Evolutionary conservation across 1,140 invertebrate species (phyloP).

Genomic region (Carposina sasakii): DNA sequence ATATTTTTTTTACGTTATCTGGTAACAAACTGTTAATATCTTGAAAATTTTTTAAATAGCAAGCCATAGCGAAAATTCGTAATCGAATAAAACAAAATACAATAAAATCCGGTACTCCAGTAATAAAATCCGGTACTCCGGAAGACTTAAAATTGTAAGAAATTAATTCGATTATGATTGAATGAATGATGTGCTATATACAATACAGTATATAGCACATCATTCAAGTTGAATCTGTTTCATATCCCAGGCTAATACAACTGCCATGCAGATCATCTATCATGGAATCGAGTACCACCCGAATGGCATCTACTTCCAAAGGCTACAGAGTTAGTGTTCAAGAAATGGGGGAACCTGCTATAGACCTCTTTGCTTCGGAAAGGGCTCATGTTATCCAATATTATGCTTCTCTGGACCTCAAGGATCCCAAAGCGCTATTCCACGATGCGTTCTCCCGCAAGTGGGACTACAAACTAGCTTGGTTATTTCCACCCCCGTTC

Average conservation of each 20-base stretch:
- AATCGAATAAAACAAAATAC: too few species aligned
- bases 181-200: too few species aligned
- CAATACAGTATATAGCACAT: too few species aligned
- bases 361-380: slow-evolving; percentile 10
- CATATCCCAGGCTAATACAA: slow-evolving; percentile 18
- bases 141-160: too few species aligned
- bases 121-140: too few species aligned
- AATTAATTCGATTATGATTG: too few species aligned
- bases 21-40: too few species aligned
- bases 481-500: slow-evolving; percentile 11
- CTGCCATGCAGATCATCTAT: slow-evolving; percentile 25
- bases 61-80: too few species aligned
- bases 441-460: slow-evolving; percentile 24
- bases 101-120: too few species aligned
- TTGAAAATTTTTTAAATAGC: too few species aligned
- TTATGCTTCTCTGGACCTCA: slow-evolving; percentile 7
- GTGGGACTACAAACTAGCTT: slow-evolving; percentile 19
- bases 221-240: not conserved
- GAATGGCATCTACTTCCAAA: slow-evolving; percentile 30
- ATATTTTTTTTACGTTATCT: too few species aligned
- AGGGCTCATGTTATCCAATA: not conserved
- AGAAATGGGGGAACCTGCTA: slow-evolving; percentile 18
- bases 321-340: slow-evolving; percentile 24
- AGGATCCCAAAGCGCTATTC: slow-evolving; percentile 11
- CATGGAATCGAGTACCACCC: slow-evolving; percentile 14